A percentile compares a stretch with the other conserved stretches of the same genome.
phyloP scores from a whole-genome alignment of 1,140 invertebrate species.

The Micrasema minimum region DNA sequence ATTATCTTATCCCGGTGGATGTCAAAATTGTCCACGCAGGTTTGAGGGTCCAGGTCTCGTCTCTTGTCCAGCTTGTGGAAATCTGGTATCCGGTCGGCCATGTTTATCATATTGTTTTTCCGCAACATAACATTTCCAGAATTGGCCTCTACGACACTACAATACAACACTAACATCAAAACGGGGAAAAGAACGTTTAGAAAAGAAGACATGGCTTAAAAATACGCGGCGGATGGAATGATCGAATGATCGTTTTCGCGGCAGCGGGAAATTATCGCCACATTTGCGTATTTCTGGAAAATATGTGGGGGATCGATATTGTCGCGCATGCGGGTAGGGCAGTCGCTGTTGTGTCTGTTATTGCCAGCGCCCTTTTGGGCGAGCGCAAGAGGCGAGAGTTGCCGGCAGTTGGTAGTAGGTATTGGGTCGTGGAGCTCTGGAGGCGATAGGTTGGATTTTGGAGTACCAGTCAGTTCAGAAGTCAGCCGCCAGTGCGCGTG shows the following conservation, averaged over 20 bases:
- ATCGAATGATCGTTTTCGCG: too few species aligned
- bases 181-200: constrained; percentile 26
- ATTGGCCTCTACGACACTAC: constrained; percentile 6
- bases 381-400: constrained; percentile 24
- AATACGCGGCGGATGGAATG: background rate
- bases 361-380: constrained; percentile 21
- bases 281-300: constrained; percentile 10
- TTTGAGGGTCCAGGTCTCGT: constrained; percentile 63
- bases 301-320: constrained; percentile 34
- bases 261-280: too few species aligned
- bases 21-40: constrained; percentile 78
- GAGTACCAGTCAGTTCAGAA: too few species aligned
- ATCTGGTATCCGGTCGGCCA: constrained; percentile 25
- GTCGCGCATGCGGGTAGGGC: background rate
- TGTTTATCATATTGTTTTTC: constrained; percentile 43
- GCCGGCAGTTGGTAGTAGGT: background rate
- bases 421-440: too few species aligned
- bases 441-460: too few species aligned
- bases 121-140: constrained; percentile 39
- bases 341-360: too few species aligned
- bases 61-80: constrained; percentile 45
- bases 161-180: constrained; percentile 36
- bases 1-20: constrained; percentile 91
- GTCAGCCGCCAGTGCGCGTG: too few species aligned
- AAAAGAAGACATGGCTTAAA: constrained; percentile 4